Evolutionary conservation across 1,140 invertebrate genomes (phyloP), one percentile per base, ranked within the genome.

Genomic region (Drosophila seguyi): DNA sequence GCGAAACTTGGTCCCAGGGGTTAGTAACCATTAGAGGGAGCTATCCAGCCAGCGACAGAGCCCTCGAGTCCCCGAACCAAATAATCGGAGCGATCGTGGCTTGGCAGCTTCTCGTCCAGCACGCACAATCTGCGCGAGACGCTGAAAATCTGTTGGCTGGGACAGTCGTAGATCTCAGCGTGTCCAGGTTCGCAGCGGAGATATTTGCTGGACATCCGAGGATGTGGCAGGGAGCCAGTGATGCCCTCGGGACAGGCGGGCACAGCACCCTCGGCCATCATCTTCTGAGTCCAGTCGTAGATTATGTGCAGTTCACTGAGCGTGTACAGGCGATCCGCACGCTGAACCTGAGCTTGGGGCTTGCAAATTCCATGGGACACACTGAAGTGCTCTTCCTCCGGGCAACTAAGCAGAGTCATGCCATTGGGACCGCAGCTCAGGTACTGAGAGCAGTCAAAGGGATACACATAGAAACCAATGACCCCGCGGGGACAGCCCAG

Each of bases 371-470:
- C 79, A 11, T 53, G 71, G 0, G 75, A 50, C 1, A 88, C 14
- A 56, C 91, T 92, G 16, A 88, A 92, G 25, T 92, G 79, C 20
- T 76, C 42, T 7, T 72, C 76, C 16, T 20, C 20, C 29, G 72
- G 94, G 88, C 96, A 97, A 18, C 93, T 92, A 84, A 95, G 94
- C 13, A 95, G 90, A 42, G 91, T 93, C 13, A 94, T 93, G 0
- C 56, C 53, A n/a, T 44, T 66, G 14, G 60, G 36, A 4, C 59
- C 63, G 82, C 96, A 96, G 65, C 95, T 95, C 6, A 96, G 67
- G 78, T 95, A 96, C 75, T 95, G 94, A 4, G 90, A 92, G 66
- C 96, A 96, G 41, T 95, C 94, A 10, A 93, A 92, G 3, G 95
- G 94, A 92, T 96, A 94, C 3, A 94, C 93, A 42, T 94, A 91